Evolutionary conservation across 1,140 invertebrate genomes (phyloP).

Genomic region (Conus ventricosus): DNA sequence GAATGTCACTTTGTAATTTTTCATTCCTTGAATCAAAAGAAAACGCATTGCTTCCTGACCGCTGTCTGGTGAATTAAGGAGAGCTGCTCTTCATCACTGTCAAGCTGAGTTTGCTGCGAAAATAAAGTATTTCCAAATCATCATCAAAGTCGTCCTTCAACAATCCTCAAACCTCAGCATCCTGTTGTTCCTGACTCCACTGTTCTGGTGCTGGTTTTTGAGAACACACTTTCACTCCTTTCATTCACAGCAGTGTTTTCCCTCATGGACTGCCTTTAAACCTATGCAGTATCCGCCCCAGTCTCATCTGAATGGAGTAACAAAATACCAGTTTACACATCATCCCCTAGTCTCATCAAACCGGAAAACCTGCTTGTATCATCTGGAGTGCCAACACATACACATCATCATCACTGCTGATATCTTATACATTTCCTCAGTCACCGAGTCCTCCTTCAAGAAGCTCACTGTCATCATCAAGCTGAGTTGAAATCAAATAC

Average conservation of each 20-base stretch:
- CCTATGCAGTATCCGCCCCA: too few relatives aligned
- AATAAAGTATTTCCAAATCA: slow-evolving; percentile 20
- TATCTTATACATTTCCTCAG: not conserved
- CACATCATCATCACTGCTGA: not conserved
- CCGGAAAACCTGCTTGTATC: not conserved
- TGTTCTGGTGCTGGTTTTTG: not conserved
- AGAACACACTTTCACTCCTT: not conserved
- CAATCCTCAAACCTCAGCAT: not conserved
- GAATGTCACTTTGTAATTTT: too few relatives aligned
- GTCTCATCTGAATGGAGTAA: too few relatives aligned
- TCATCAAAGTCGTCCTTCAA: slow-evolving; percentile 15
- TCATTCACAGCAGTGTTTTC: not conserved
- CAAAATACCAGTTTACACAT: not conserved
- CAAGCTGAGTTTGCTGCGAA: slow-evolving; percentile 16
- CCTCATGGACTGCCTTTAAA: not conserved
- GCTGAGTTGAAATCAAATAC: not conserved
- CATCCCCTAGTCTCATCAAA: not conserved
- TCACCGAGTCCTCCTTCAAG: not conserved
- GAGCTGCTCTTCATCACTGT: not conserved
- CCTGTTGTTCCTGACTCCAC: not conserved
- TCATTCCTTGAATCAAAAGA: not conserved
- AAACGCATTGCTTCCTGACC: not conserved
- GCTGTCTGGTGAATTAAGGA: not conserved
- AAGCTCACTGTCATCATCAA: slow-evolving; percentile 17
- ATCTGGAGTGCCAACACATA: not conserved